Percentiles rank a stretch among this genome's conserved stretches.
Evolutionary conservation across 1,140 invertebrate species (phyloP).

Genomic region (Pararge aegeria): DNA sequence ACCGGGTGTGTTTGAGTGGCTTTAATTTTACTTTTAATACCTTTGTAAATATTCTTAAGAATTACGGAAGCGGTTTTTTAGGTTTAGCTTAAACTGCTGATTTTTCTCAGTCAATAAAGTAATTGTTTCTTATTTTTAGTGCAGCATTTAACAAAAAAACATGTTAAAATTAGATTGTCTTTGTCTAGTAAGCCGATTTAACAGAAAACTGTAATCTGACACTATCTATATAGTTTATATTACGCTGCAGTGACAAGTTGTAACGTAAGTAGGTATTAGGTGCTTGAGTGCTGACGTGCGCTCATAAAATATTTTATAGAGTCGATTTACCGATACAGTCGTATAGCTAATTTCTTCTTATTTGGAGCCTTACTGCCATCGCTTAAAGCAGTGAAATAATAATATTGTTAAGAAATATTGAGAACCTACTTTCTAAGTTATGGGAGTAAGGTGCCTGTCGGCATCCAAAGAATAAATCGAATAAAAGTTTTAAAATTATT

Average conservation of each 20-base stretch:
- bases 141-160: not conserved
- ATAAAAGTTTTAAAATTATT: no score
- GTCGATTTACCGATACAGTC: no score
- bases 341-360: no score
- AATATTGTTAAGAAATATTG: no score
- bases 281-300: slow-evolving; percentile 16
- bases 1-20: no score
- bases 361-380: no score
- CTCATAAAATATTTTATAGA: no score
- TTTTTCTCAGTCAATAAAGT: not conserved
- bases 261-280: slow-evolving; percentile 9
- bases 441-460: no score
- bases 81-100: not conserved
- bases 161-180: slow-evolving; percentile 9
- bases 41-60: not conserved
- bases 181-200: slow-evolving; percentile 13
- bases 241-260: slow-evolving; percentile 24
- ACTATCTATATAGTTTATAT: slow-evolving; percentile 14
- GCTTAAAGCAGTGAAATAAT: no score
- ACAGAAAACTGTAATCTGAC: slow-evolving; percentile 16
- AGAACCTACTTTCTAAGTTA: no score
- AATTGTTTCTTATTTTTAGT: not conserved
- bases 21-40: not conserved
- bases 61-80: not conserved
- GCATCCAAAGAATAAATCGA: no score